Percentiles rank a stretch among this genome's conserved stretches.
Conservation (phyloP, 2,888 invertebrate genomes). For the Andrena praecox region DNA sequence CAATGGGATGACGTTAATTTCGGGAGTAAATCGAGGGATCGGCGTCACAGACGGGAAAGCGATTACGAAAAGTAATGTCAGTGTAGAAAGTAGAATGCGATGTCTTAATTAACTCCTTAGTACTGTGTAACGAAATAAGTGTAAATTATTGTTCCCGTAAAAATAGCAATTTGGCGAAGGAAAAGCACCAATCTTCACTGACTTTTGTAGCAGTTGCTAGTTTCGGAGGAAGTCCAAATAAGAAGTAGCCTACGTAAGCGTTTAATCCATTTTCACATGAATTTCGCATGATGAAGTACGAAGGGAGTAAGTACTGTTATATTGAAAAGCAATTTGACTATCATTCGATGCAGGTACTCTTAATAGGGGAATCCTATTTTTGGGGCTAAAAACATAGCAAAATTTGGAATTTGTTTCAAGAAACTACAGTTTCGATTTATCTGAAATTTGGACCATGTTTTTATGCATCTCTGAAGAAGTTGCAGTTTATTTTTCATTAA, state of each 20-base stretch:
- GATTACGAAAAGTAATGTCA: conserved; percentile 17
- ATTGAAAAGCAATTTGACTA: no score
- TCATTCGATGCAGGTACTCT: no score
- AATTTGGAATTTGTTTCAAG: no score
- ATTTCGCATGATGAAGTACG: not conserved
- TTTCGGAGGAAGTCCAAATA: not conserved
- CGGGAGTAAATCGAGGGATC: not conserved
- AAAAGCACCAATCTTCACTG: not conserved
- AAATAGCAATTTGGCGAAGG: not conserved
- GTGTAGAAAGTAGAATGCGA: conserved; percentile 32
- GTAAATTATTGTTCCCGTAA: not conserved
- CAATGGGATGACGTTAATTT: not conserved
- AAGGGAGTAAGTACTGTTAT: no score
- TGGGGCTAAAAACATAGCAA: no score
- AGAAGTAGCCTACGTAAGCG: not conserved
- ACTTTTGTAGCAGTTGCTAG: not conserved
- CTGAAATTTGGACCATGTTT: no score
- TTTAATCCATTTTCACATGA: not conserved
- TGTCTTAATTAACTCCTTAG: conserved; percentile 5
- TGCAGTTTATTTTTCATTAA: no score
- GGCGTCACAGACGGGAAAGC: not conserved
- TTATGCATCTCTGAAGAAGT: no score
- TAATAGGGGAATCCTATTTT: no score
- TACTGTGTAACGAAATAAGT: not conserved
- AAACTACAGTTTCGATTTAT: no score